phyloP scores from a whole-genome alignment of 2,888 invertebrate species.

The Archips xylosteana region DNA sequence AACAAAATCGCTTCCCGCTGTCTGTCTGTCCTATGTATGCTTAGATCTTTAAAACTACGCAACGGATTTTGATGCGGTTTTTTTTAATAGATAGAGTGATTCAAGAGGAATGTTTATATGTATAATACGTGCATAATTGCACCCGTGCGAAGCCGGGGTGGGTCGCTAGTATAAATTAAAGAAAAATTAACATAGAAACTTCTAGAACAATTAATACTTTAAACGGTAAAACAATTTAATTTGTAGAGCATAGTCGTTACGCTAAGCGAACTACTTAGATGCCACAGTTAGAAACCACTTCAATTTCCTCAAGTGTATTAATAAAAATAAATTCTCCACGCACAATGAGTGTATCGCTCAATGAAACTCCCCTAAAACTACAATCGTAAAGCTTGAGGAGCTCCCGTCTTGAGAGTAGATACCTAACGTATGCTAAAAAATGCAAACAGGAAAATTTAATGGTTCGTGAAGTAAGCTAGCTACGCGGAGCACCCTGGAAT shows the following conservation, averaged over 20 bases:
- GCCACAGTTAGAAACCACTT: constrained; percentile 11
- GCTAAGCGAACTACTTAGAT: neutral
- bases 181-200: too few relatives aligned
- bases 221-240: neutral
- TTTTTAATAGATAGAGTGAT: too few relatives aligned
- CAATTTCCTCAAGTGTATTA: constrained; percentile 33
- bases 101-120: too few relatives aligned
- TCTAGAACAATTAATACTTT: too few relatives aligned
- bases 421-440: constrained; percentile 83
- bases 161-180: too few relatives aligned
- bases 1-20: too few relatives aligned
- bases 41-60: too few relatives aligned
- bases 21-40: too few relatives aligned
- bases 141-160: too few relatives aligned
- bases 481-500: constrained; percentile 72
- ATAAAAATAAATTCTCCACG: constrained; percentile 55
- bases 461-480: constrained; percentile 82
- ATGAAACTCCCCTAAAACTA: constrained; percentile 71
- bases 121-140: too few relatives aligned
- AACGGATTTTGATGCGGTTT: too few relatives aligned
- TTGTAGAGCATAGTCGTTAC: neutral
- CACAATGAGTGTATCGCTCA: constrained; percentile 48
- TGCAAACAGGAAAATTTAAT: constrained; percentile 85
- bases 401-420: constrained; percentile 60
- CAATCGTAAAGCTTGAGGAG: constrained; percentile 72